A percentile compares a stretch with the other conserved stretches of the same genome.
phyloP scores from a whole-genome alignment of 2,113 vertebrate genomes.

The Indri indri region DNA sequence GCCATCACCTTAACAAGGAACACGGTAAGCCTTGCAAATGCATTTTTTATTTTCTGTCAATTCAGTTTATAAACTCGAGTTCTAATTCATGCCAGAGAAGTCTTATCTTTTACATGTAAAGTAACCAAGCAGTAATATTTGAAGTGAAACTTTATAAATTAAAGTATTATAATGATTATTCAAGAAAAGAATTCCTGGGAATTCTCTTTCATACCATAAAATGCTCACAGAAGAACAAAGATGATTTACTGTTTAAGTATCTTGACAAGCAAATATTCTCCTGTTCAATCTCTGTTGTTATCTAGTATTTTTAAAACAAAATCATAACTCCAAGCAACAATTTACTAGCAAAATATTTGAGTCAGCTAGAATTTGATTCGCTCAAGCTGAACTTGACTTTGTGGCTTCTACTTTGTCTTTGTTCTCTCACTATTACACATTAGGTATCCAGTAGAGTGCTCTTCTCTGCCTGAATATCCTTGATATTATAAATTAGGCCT shows the following conservation, averaged over 20 bases:
- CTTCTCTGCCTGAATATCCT: background rate
- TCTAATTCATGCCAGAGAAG: background rate
- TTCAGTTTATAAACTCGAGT: slow-evolving; percentile 36
- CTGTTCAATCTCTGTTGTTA: background rate
- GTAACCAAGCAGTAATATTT: slow-evolving; percentile 41
- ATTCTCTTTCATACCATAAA: slow-evolving; percentile 7
- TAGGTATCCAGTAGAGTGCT: background rate
- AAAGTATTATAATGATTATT: background rate
- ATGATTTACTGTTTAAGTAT: background rate
- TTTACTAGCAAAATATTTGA: slow-evolving; percentile 9
- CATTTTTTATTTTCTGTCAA: background rate
- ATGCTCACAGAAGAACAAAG: slow-evolving; percentile 26
- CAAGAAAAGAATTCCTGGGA: background rate
- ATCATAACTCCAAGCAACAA: background rate
- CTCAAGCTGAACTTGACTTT: background rate
- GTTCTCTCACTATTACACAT: background rate
- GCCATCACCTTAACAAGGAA: background rate
- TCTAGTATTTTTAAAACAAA: background rate
- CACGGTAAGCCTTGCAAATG: background rate
- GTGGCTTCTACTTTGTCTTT: background rate
- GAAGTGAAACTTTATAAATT: background rate
- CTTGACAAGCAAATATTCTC: background rate
- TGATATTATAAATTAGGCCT: background rate
- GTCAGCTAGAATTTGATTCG: slow-evolving; percentile 30
- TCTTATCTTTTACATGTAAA: background rate